Evolutionary conservation across 2,113 vertebrate genomes (phyloP).

Genomic region (Elephantulus edwardii): DNA sequence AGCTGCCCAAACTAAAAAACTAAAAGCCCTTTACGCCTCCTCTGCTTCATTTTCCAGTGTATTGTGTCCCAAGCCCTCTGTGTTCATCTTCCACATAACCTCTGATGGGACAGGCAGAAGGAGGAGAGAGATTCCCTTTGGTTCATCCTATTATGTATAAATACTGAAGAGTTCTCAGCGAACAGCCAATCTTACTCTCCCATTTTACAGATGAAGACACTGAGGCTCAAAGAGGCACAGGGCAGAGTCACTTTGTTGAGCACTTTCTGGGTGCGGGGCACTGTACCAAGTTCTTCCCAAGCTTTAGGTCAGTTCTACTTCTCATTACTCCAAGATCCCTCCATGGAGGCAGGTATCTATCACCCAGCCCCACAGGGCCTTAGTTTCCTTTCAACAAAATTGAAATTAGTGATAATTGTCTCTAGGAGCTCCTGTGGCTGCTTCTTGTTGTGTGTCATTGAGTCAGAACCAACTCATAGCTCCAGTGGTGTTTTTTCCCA

Average conservation of each 20-base stretch:
- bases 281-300: background rate
- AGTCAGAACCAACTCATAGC: no score
- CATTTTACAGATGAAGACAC: background rate
- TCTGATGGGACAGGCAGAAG: background rate
- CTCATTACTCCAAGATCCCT: background rate
- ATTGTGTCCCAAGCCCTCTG: background rate
- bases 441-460: no score
- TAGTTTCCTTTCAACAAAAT: conserved; percentile 31
- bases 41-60: background rate
- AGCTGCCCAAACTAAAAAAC: background rate
- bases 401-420: conserved; percentile 30
- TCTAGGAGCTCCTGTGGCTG: conserved; percentile 28
- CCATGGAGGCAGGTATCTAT: background rate
- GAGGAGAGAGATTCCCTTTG: background rate
- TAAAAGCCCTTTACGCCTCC: background rate
- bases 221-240: background rate
- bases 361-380: background rate
- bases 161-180: background rate
- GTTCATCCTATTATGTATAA: background rate
- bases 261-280: background rate
- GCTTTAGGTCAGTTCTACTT: background rate
- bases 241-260: background rate
- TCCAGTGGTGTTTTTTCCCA: no score
- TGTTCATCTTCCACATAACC: background rate
- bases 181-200: background rate